Evolutionary conservation across 2,888 invertebrate genomes (phyloP).

Genomic region (Ennomos fuscantarius): DNA sequence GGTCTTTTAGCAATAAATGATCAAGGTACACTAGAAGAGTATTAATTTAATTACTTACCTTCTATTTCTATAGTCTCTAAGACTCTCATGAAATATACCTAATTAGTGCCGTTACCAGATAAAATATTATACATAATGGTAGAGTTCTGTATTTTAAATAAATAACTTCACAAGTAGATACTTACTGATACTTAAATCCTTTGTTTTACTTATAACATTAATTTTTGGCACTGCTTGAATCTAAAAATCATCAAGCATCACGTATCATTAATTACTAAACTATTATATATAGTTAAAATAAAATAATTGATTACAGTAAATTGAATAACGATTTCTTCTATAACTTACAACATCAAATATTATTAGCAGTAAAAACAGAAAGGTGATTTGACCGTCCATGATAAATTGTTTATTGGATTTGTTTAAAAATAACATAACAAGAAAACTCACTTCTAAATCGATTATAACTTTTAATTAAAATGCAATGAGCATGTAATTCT

Average conservation of each 20-base stretch:
- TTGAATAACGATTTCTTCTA: constrained; percentile 5
- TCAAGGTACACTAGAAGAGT: too few relatives aligned
- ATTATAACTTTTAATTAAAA: constrained; percentile 59
- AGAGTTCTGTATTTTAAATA: too few relatives aligned
- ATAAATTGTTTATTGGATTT: constrained; percentile 15
- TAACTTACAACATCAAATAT: constrained; percentile 41
- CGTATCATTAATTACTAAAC: not conserved
- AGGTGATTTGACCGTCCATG: constrained; percentile 35
- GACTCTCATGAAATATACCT: too few relatives aligned
- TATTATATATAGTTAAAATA: too few relatives aligned
- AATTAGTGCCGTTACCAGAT: too few relatives aligned
- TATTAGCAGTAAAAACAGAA: constrained; percentile 33
- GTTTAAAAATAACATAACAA: constrained; percentile 24
- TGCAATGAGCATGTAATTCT: constrained; percentile 59
- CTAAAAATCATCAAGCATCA: not conserved
- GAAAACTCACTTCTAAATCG: constrained; percentile 45
- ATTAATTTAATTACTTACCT: too few relatives aligned
- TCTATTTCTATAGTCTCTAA: too few relatives aligned
- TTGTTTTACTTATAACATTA: not conserved
- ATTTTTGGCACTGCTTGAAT: constrained; percentile 7
- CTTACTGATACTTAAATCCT: too few relatives aligned
- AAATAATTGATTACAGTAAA: not conserved
- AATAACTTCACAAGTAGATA: too few relatives aligned
- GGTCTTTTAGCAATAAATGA: too few relatives aligned
- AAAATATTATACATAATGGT: too few relatives aligned